phyloP scores from a whole-genome alignment of 1,140 invertebrate genomes.

The fruit fly (Drosophila melanogaster) region Release_6_plus_ISO1_MT NT_037436.4:21476501-21477000 shows the following conservation, averaged over 20 bases:
- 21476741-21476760: conserved; percentile 20
- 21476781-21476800: conserved; percentile 53
- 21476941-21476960: neutral
- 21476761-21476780: conserved; percentile 77
- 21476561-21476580: conserved; percentile 1
- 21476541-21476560: conserved; percentile 28
- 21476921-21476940: neutral
- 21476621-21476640: conserved; percentile 63
- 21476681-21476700: neutral
- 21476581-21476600: conserved; percentile 3
- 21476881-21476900: conserved; percentile 82
- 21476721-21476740: conserved; percentile 16
- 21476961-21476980: neutral
- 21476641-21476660: conserved; percentile 65
- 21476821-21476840: conserved; percentile 8
- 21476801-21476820: conserved; percentile 11
- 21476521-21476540: conserved; percentile 22
- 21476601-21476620: conserved; percentile 14
- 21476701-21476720: neutral
- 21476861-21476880: conserved; percentile 81
- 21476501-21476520: conserved; percentile 74
- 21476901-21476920: conserved; percentile 28
- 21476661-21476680: conserved; percentile 74
- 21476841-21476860: conserved; percentile 2
- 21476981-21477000: neutral